Conservation (phyloP, 2,113 vertebrate species). For the Aspiorhynchus laticeps region DNA sequence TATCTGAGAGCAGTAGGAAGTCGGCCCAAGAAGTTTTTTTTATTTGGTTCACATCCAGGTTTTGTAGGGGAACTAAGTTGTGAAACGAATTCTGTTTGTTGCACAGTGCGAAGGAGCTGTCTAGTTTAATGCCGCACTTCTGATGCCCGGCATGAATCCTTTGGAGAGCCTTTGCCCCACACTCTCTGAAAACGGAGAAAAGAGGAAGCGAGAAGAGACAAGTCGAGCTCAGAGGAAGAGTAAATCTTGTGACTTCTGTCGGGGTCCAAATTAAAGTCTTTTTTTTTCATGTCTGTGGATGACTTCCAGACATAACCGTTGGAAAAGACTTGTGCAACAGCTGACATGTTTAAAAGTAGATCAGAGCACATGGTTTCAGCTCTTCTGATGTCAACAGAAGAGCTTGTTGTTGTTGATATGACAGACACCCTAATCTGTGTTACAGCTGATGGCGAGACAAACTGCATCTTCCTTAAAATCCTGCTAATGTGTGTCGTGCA, state of each 20-base stretch:
- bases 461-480: constrained; percentile 46
- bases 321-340: constrained; percentile 21
- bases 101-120: constrained; percentile 16
- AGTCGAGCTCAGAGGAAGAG: constrained; percentile 28
- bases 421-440: background rate
- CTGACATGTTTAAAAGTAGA: constrained; percentile 6
- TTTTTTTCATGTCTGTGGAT: background rate
- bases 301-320: background rate
- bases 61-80: constrained; percentile 42
- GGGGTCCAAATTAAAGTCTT: background rate
- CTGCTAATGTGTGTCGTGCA: constrained; percentile 63
- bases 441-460: background rate
- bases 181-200: constrained; percentile 8
- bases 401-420: constrained; percentile 6
- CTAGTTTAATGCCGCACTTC: constrained; percentile 11
- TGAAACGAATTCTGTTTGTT: constrained; percentile 39
- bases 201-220: constrained; percentile 34
- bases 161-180: background rate
- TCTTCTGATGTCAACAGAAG: background rate
- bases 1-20: background rate
- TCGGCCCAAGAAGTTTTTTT: background rate
- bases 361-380: background rate
- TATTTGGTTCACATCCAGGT: constrained; percentile 24
- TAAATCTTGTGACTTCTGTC: constrained; percentile 32
- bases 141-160: constrained; percentile 26